Conservation (phyloP, 2,113 vertebrate genomes). For the Rhegmatorhina hoffmannsi region DNA sequence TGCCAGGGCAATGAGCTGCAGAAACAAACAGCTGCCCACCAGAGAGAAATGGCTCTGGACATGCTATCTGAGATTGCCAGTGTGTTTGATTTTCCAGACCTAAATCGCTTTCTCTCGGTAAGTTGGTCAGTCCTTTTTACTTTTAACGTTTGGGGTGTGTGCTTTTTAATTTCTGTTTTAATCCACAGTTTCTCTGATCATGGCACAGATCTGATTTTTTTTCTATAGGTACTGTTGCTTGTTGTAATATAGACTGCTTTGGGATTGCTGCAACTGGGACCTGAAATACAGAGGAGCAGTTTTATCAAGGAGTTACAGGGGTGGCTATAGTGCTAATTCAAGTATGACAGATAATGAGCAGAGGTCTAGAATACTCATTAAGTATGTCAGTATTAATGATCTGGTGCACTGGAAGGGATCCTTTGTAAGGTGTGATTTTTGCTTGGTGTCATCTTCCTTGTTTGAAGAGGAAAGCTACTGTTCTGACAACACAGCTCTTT, state of each 20-base stretch:
- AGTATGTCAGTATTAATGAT: neutral
- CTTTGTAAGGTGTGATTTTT: neutral
- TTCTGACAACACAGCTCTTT: neutral
- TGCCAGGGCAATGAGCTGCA: conserved; percentile 81
- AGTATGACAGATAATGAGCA: neutral
- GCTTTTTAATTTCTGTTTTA: neutral
- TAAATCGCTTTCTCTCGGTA: conserved; percentile 95
- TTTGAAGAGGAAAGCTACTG: neutral
- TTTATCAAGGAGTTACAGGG: neutral
- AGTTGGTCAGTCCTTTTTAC: conserved; percentile 29
- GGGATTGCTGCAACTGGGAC: neutral
- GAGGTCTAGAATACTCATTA: neutral
- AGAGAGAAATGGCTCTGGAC: conserved; percentile 89
- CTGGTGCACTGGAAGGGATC: neutral
- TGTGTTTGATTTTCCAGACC: conserved; percentile 97
- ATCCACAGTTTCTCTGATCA: neutral
- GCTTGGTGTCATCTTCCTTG: neutral
- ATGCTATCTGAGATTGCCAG: conserved; percentile 92
- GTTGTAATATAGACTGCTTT: neutral
- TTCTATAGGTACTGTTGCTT: neutral
- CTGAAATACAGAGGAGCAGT: neutral
- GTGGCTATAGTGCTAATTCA: neutral
- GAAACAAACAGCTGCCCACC: conserved; percentile 86
- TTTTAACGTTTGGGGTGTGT: neutral
- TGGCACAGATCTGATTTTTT: neutral